Evolutionary conservation across 2,888 invertebrate genomes (phyloP), one percentile per base, ranked within the genome.

Genomic region (Macaria liturata): DNA sequence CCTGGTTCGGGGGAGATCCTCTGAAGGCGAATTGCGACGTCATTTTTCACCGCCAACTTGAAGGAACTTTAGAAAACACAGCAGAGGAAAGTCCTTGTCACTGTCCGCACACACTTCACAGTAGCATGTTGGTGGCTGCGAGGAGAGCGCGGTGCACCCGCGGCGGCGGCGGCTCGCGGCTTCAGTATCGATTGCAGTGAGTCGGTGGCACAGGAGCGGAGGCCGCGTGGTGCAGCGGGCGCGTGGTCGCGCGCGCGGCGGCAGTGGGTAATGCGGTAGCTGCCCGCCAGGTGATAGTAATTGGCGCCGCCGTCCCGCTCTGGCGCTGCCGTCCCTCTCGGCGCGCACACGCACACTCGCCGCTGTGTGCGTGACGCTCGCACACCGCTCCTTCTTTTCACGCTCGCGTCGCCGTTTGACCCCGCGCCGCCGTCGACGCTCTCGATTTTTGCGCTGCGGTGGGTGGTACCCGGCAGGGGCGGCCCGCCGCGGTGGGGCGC

Each of bases 381-480:
- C 86, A 84, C 89, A 88, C 84, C 86, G 87, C 83, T 88, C 88
- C 89, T 91, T 90, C 90, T 90, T 90, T 90, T 88, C 88, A 90
- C 89, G 90, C 89, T 88, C 84, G 86, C 89, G 88, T 85, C 90
- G 89, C 88, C 89, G 90, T 91, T 90, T 91, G 91, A 91, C 91
- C 91, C 89, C 90, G 90, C 88, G 86, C 88, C 78, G 88, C 87
- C 88, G 91, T 84, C 89, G 89, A 84, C 88, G 91, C 88, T 92
- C 92, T 91, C 92, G 92, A 93, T 93, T 93, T 94, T 94, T 93
- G 93, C 93, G 92, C 86, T 91, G 90, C 93, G 88, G 92, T 93
- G 93, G 93, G 93, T 93, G 93, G 93, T 88, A 87, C 93, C 86
- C 88, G 88, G 92, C 87, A 88, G 86, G 88, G 89, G 88, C 88